Conservation (phyloP, 2,797 vertebrate species). For the Sebastes steindachneri region DNA sequence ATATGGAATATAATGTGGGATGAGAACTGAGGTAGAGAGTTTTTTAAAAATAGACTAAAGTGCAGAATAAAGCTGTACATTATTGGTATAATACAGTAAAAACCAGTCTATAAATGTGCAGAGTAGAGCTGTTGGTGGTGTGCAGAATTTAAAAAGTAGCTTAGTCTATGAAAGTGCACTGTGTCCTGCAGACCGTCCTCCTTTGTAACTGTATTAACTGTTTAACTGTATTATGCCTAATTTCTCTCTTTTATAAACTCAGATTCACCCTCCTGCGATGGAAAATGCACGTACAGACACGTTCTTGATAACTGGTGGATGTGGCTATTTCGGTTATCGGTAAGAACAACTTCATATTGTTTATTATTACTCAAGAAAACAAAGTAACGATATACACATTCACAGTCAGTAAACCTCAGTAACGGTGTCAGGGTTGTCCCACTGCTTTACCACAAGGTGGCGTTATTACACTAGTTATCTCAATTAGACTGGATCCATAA, state of each 20-base stretch:
- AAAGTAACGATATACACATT: rapidly evolving
- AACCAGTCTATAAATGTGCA: no score
- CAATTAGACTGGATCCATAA: not conserved
- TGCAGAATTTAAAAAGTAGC: no score
- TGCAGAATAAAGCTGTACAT: no score
- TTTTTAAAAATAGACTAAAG: no score
- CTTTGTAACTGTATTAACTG: no score
- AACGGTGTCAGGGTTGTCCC: not conserved
- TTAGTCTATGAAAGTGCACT: no score
- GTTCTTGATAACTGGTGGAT: constrained; percentile 91
- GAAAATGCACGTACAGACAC: constrained; percentile 54
- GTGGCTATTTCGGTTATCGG: constrained; percentile 95
- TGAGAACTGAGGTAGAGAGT: no score
- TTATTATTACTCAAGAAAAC: not conserved
- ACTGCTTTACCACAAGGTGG: constrained; percentile 38
- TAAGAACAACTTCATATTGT: constrained; percentile 61
- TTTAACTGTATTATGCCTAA: not conserved
- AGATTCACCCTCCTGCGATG: constrained; percentile 60
- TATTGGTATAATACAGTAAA: no score
- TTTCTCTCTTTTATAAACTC: not conserved
- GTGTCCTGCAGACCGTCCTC: no score
- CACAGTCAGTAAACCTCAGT: not conserved
- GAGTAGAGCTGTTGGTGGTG: no score
- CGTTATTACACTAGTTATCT: not conserved
- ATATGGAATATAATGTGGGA: no score